Percentiles rank a stretch among this genome's conserved stretches.
phyloP scores from a whole-genome alignment of 1,140 invertebrate genomes.

The Drosophila auraria region DNA sequence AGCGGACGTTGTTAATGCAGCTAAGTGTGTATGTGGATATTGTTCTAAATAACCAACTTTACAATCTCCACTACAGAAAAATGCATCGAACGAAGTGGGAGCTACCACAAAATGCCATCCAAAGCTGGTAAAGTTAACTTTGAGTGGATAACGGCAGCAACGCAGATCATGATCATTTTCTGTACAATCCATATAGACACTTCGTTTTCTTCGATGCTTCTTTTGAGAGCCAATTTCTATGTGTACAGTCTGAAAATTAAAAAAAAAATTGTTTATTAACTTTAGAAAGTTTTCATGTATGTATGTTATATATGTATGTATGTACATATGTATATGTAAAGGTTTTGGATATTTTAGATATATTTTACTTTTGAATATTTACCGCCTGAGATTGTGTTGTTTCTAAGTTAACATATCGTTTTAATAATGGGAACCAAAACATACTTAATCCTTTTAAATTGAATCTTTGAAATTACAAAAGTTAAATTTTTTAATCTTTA shows the following conservation, averaged over 20 bases:
- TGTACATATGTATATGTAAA: too few species aligned
- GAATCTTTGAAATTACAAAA: not conserved
- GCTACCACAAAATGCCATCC: slow-evolving; percentile 99
- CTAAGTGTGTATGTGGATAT: slow-evolving; percentile 97
- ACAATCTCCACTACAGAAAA: slow-evolving; percentile 98
- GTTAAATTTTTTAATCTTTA: not conserved
- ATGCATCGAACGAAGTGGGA: slow-evolving; percentile 97
- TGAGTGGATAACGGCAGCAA: slow-evolving; percentile 95
- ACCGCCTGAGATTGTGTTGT: not conserved
- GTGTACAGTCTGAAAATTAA: slow-evolving; percentile 90
- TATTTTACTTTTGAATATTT: too few species aligned
- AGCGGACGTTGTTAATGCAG: slow-evolving; percentile 91
- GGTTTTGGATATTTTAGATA: too few species aligned
- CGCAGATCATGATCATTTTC: slow-evolving; percentile 88
- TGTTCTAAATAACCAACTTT: slow-evolving; percentile 95
- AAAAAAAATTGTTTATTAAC: not conserved
- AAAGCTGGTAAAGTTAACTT: slow-evolving; percentile 98
- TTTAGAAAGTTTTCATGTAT: not conserved
- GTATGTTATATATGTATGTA: too few species aligned
- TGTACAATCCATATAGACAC: slow-evolving; percentile 75
- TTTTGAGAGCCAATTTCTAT: slow-evolving; percentile 90
- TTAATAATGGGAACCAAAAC: not conserved
- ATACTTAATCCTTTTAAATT: not conserved
- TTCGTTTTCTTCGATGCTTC: slow-evolving; percentile 90
- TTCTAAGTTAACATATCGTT: not conserved